These are phyloP conservation scores for Heterodera filipjevi DNA, from an alignment of 2,888 invertebrate genomes.

Conservation along the genomic window DNA sequence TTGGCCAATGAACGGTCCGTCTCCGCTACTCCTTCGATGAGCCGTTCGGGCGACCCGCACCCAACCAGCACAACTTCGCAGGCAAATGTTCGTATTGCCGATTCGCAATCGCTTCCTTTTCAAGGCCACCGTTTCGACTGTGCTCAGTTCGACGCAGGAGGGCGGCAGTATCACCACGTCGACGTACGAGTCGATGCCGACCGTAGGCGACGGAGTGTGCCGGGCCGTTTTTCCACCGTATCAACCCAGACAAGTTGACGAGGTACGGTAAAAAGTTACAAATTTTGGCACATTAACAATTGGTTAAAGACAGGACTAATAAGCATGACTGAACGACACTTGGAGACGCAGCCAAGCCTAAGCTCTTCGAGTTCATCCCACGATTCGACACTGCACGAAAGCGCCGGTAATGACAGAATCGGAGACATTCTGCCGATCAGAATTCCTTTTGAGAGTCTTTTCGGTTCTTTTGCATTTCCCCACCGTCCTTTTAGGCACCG, in stretches of 20 bases:
- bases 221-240: slow-evolving; percentile 49
- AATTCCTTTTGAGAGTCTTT: neutral
- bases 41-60: slow-evolving; percentile 30
- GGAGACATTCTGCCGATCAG: neutral
- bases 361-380: slow-evolving; percentile 5
- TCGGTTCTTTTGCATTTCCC: neutral
- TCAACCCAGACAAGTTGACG: slow-evolving; percentile 15
- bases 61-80: slow-evolving; percentile 43
- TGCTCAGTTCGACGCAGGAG: slow-evolving; percentile 18
- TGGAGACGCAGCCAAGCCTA: neutral
- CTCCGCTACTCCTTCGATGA: slow-evolving; percentile 39
- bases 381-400: slow-evolving; percentile 16
- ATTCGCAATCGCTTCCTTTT: slow-evolving; percentile 16
- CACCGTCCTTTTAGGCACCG: slow-evolving; percentile 26
- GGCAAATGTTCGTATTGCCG: slow-evolving; percentile 32
- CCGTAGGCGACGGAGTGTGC: slow-evolving; percentile 43
- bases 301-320: slow-evolving; percentile 10
- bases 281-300: neutral
- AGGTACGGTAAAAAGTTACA: neutral
- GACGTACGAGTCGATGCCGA: slow-evolving; percentile 47
- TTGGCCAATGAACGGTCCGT: slow-evolving; percentile 34
- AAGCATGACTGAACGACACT: neutral
- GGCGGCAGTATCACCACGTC: slow-evolving; percentile 19
- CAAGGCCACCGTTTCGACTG: slow-evolving; percentile 20
- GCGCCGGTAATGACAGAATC: slow-evolving; percentile 11